phyloP scores from a whole-genome alignment of 2,113 vertebrate species.

The Prochilodus magdalenae region DNA sequence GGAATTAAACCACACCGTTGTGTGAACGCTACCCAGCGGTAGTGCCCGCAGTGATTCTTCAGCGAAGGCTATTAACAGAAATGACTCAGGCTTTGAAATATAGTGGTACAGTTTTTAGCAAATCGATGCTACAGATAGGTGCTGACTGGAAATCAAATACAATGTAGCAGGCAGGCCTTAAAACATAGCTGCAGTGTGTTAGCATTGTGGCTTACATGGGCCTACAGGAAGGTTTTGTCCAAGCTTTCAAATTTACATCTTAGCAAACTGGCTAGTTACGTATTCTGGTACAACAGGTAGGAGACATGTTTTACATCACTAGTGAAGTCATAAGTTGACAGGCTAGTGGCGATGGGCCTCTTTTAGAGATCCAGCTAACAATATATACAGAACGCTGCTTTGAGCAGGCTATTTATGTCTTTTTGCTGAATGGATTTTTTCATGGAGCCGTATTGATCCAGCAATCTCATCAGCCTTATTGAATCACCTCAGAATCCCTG shows the following conservation, averaged over 20 bases:
- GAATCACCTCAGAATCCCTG: constrained; percentile 47
- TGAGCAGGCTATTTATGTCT: constrained; percentile 29
- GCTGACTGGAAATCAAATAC: not conserved
- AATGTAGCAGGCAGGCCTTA: constrained; percentile 30
- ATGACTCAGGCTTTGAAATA: too few species aligned
- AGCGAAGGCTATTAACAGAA: too few species aligned
- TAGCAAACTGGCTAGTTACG: not conserved
- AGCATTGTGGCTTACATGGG: not conserved
- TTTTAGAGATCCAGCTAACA: not conserved
- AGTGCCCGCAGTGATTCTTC: too few species aligned
- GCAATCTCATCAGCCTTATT: constrained; percentile 54
- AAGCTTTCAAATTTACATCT: not conserved
- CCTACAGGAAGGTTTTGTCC: not conserved
- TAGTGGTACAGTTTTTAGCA: too few species aligned
- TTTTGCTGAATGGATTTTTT: constrained; percentile 38
- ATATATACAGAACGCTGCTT: not conserved
- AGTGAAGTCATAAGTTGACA: not conserved
- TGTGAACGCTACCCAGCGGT: not conserved
- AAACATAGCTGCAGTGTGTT: not conserved
- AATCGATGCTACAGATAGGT: too few species aligned
- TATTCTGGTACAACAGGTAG: not conserved
- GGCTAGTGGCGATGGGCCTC: not conserved
- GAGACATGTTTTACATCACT: not conserved
- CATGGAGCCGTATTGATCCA: constrained; percentile 58
- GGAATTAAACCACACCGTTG: constrained; percentile 54